These are phyloP conservation scores for Noctua janthe DNA, from an alignment of 2,888 invertebrate species.

Conservation along the genomic window DNA sequence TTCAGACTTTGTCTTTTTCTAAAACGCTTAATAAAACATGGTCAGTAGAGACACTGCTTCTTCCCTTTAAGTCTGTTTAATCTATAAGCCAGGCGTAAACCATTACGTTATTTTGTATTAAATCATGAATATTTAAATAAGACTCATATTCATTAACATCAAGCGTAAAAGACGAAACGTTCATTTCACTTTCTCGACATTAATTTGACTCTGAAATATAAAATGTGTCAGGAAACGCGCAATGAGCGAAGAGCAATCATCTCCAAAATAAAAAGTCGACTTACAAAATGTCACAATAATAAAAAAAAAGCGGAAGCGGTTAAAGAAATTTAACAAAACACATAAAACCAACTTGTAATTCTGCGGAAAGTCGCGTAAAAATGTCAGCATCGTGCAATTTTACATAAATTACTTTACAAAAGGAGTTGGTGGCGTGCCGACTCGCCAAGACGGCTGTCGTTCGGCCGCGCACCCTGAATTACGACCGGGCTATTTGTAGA, in stretches of 20 bases:
- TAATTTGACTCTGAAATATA: slow-evolving; percentile 19
- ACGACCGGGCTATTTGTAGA: slow-evolving; percentile 63
- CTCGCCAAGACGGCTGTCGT: slow-evolving; percentile 50
- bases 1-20: too few relatives aligned
- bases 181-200: slow-evolving; percentile 18
- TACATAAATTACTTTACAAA: slow-evolving; percentile 67
- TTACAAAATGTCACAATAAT: slow-evolving; percentile 25
- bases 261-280: slow-evolving; percentile 19
- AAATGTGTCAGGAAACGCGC: slow-evolving; percentile 19
- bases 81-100: background rate
- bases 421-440: slow-evolving; percentile 48
- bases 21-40: background rate
- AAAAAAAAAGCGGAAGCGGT: slow-evolving; percentile 44
- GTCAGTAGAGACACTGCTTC: background rate
- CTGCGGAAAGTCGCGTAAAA: slow-evolving; percentile 53
- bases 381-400: slow-evolving; percentile 56
- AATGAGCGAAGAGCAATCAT: slow-evolving; percentile 11
- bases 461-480: slow-evolving; percentile 58
- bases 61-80: background rate
- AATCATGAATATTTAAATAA: slow-evolving; percentile 16
- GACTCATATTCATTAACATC: background rate
- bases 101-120: background rate
- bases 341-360: slow-evolving; percentile 59
- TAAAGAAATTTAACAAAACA: slow-evolving; percentile 49
- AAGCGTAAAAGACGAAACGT: slow-evolving; percentile 10